Conservation (phyloP, 2,113 vertebrate genomes). For the Python bivittatus region DNA sequence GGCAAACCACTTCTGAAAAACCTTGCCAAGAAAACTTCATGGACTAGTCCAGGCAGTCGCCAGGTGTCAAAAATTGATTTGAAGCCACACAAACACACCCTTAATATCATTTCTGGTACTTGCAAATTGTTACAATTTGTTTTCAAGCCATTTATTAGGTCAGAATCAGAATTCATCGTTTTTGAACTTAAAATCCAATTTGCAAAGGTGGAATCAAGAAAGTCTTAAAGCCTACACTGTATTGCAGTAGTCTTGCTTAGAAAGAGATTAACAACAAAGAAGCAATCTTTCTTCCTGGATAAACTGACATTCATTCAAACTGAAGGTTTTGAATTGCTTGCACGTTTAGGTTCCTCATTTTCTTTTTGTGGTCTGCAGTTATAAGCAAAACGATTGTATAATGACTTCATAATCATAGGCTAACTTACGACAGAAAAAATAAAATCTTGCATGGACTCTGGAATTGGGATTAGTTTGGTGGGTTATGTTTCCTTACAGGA, state of each 20-base stretch:
- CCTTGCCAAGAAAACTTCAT: neutral
- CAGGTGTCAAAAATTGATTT: neutral
- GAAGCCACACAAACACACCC: neutral
- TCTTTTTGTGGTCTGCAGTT: neutral
- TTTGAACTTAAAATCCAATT: neutral
- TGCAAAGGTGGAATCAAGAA: neutral
- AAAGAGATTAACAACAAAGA: neutral
- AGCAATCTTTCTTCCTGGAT: constrained; percentile 20
- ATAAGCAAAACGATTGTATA: constrained; percentile 32
- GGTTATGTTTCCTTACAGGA: constrained; percentile 13
- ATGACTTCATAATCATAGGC: constrained; percentile 8
- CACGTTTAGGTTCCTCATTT: constrained; percentile 39
- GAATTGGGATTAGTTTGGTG: neutral
- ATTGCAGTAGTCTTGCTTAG: neutral
- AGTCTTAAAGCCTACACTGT: neutral
- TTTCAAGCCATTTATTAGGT: neutral
- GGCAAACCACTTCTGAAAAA: neutral
- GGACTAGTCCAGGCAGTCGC: neutral
- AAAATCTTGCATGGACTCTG: neutral
- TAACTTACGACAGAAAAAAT: neutral
- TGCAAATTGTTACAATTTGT: neutral
- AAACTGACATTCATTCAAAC: constrained; percentile 18
- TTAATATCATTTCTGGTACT: neutral
- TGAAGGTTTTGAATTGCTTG: constrained; percentile 31
- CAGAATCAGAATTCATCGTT: neutral